A percentile compares a stretch with the other conserved stretches of the same genome.
These are phyloP conservation scores for Tangara arthus DNA, from an alignment of 2,797 vertebrate genomes.

Conservation along the genomic window DNA sequence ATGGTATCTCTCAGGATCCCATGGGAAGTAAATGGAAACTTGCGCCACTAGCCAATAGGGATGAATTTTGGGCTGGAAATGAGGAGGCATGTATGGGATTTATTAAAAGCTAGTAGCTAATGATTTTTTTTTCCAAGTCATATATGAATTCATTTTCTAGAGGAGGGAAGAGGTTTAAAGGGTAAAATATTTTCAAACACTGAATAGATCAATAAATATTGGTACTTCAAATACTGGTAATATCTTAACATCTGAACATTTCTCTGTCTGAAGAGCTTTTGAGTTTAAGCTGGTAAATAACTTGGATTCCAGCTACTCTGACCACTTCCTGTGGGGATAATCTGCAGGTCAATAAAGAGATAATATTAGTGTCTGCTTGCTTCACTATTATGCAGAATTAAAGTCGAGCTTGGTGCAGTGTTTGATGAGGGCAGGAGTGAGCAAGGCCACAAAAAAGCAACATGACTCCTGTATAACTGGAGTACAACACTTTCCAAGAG, in stretches of 20 bases:
- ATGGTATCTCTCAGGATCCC: not conserved
- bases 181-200: constrained; percentile 24
- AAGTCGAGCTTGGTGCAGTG: not conserved
- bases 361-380: not conserved
- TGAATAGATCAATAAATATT: constrained; percentile 8
- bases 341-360: not conserved
- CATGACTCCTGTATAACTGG: not conserved
- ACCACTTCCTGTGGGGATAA: not conserved
- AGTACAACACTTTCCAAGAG: not conserved
- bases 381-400: not conserved
- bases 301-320: not conserved
- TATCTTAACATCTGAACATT: not conserved
- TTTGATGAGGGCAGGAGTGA: not conserved
- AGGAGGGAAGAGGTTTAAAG: constrained; percentile 30
- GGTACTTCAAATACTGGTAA: constrained; percentile 15
- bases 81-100: not conserved
- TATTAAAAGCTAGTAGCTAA: not conserved
- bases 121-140: not conserved
- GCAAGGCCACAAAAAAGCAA: not conserved
- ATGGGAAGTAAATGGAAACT: not conserved
- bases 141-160: not conserved
- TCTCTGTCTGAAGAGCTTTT: not conserved
- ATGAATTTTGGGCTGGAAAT: not conserved
- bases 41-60: not conserved
- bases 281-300: not conserved